phyloP scores from a whole-genome alignment of 1,140 invertebrate species.

The Pseudomyrmex sp. region DNA sequence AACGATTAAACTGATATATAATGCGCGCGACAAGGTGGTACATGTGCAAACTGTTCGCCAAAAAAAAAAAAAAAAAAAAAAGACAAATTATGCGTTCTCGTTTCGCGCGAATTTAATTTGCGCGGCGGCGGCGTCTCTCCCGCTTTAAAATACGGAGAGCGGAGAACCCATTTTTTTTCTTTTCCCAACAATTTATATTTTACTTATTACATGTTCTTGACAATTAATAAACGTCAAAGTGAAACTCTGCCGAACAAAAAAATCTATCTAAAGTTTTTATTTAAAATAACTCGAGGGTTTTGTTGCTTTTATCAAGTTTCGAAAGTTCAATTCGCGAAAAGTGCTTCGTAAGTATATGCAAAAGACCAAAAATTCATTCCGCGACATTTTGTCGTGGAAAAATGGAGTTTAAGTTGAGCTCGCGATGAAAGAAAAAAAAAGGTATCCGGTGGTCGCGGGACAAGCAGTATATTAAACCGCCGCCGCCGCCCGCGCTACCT shows the following conservation, averaged over 20 bases:
- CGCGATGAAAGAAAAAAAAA: neutral
- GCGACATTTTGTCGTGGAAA: neutral
- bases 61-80: too few species aligned
- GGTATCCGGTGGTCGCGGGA: neutral
- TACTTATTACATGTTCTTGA: neutral
- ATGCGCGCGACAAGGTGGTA: neutral
- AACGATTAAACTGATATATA: slow-evolving; percentile 3
- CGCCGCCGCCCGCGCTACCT: neutral
- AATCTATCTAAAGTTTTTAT: neutral
- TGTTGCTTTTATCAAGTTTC: neutral
- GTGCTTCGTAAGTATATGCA: neutral
- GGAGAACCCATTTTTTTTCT: neutral
- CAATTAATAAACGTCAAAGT: neutral
- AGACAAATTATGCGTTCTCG: slow-evolving; percentile 36
- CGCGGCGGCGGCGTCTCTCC: neutral
- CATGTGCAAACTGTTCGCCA: slow-evolving; percentile 12
- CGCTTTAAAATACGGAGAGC: neutral
- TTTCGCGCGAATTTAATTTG: slow-evolving; percentile 53
- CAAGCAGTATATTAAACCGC: slow-evolving; percentile 8
- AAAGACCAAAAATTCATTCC: too few species aligned
- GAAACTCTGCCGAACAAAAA: neutral
- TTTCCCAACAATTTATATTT: too few species aligned
- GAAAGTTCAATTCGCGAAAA: neutral
- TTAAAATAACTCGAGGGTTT: slow-evolving; percentile 6
- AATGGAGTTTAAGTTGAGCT: slow-evolving; percentile 21